Percentiles rank a stretch among this genome's conserved stretches.
phyloP scores from a whole-genome alignment of 2,113 vertebrate genomes.

The Morone chrysops region DNA sequence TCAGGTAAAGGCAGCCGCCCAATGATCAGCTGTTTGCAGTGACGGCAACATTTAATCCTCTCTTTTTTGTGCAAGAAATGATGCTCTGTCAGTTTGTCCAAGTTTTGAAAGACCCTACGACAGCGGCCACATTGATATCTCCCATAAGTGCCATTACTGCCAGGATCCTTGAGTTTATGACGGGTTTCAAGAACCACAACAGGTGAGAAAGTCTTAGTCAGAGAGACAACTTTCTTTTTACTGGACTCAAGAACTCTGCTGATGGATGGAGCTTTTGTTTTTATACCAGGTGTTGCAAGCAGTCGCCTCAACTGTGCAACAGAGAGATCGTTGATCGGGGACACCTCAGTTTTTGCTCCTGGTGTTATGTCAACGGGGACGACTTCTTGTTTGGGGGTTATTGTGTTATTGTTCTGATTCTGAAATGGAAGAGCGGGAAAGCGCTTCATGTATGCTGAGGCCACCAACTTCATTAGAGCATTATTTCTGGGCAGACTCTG shows the following conservation, averaged over 20 bases:
- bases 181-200: conserved; percentile 85
- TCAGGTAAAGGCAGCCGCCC: conserved; percentile 75
- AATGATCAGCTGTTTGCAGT: conserved; percentile 83
- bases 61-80: conserved; percentile 85
- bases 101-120: conserved; percentile 78
- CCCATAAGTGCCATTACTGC: conserved; percentile 65
- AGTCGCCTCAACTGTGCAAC: conserved; percentile 71
- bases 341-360: neutral
- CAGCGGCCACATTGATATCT: conserved; percentile 83
- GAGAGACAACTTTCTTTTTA: conserved; percentile 74
- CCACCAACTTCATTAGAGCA: conserved; percentile 80
- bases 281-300: conserved; percentile 66
- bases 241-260: conserved; percentile 71
- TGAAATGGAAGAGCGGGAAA: conserved; percentile 39
- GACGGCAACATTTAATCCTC: conserved; percentile 82
- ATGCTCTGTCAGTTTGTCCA: conserved; percentile 82
- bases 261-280: conserved; percentile 72
- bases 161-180: conserved; percentile 78
- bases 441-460: conserved; percentile 79
- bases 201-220: conserved; percentile 83
- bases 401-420: conserved; percentile 15
- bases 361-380: conserved; percentile 70
- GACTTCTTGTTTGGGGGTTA: conserved; percentile 73
- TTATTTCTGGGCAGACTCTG: conserved; percentile 58
- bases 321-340: conserved; percentile 57